A percentile compares a stretch with the other conserved stretches of the same genome.
Evolutionary conservation across 1,140 invertebrate species (phyloP).

Genomic region (Drosophila novamexicana): DNA sequence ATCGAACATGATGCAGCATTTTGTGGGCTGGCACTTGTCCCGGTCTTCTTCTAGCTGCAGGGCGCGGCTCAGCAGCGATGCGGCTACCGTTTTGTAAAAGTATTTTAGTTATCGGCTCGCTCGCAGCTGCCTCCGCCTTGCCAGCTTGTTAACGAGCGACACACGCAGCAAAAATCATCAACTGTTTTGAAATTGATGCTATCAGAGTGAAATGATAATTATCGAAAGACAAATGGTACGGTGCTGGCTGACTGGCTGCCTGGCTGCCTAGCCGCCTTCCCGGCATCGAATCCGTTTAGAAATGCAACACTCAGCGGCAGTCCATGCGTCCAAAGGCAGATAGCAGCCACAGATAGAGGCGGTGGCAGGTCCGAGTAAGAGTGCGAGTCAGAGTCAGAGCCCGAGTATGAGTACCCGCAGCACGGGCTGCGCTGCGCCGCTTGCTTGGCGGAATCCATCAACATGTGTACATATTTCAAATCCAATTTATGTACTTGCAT

Average conservation of each 20-base stretch:
- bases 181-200: conserved; percentile 80
- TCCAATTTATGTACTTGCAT: conserved; percentile 82
- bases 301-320: conserved; percentile 52
- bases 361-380: conserved; percentile 28
- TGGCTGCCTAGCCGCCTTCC: not conserved
- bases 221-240: conserved; percentile 79
- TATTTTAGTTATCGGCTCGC: conserved; percentile 69
- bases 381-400: not conserved
- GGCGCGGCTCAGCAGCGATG: not conserved
- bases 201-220: conserved; percentile 80
- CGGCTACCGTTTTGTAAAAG: conserved; percentile 66
- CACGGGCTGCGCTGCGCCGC: conserved; percentile 14
- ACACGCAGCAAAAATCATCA: conserved; percentile 80
- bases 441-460: conserved; percentile 70
- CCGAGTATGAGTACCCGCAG: conserved; percentile 13
- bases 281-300: conserved; percentile 48
- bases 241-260: conserved; percentile 9
- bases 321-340: conserved; percentile 27
- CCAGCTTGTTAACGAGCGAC: conserved; percentile 73
- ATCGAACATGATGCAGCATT: conserved; percentile 57
- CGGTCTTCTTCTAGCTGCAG: not conserved
- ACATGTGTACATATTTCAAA: conserved; percentile 82
- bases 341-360: conserved; percentile 43
- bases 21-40: conserved; percentile 36
- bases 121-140: conserved; percentile 49